Evolutionary conservation across 2,888 invertebrate genomes (phyloP).

Genomic region (Oegoconia quadripuncta): DNA sequence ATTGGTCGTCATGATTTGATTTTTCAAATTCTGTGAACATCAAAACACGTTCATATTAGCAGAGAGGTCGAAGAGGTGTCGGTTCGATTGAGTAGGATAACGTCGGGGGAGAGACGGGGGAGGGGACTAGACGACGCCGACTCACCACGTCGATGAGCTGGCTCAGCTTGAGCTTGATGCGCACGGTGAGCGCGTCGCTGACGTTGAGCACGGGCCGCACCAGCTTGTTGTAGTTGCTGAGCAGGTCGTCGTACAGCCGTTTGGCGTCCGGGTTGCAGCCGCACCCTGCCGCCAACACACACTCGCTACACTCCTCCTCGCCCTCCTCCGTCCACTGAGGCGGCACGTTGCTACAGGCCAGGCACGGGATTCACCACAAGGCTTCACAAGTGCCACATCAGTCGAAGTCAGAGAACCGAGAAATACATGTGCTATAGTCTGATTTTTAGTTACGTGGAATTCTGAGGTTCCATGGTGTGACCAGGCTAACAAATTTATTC

Average conservation of each 20-base stretch:
- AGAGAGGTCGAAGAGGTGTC: no score
- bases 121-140: slow-evolving; percentile 24
- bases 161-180: slow-evolving; percentile 96
- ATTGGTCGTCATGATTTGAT: slow-evolving; percentile 97
- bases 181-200: slow-evolving; percentile 95
- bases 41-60: no score
- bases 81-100: no score
- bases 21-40: slow-evolving; percentile 93
- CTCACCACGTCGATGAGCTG: slow-evolving; percentile 99
- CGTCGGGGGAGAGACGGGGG: background rate
- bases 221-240: slow-evolving; percentile 97
- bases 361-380: no score
- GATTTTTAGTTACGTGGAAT: no score
- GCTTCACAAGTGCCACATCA: no score
- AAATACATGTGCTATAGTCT: no score
- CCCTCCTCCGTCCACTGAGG: background rate
- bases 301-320: no score
- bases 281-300: slow-evolving; percentile 80
- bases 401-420: no score
- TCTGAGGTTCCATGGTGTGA: no score
- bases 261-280: slow-evolving; percentile 97
- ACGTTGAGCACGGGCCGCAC: slow-evolving; percentile 97
- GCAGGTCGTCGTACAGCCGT: slow-evolving; percentile 95
- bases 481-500: no score
- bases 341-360: background rate